Evolutionary conservation across 2,888 invertebrate species (phyloP).

Genomic region (Thyatira batis): DNA sequence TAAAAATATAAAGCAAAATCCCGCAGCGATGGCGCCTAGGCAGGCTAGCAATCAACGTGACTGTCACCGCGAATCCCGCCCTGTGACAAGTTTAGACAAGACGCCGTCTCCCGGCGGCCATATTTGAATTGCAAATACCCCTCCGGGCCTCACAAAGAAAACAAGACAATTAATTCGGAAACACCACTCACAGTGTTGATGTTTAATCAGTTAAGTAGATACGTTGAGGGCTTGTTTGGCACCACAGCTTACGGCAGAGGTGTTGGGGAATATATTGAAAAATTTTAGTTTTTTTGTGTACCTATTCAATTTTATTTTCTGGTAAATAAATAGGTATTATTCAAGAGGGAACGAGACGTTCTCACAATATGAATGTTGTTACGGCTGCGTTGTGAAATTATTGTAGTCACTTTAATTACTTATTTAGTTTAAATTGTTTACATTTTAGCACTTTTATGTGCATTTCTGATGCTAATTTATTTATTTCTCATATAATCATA

Average conservation of each 20-base stretch:
- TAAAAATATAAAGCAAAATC: background rate
- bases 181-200: slow-evolving; percentile 45
- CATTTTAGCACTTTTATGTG: no score
- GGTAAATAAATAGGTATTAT: no score
- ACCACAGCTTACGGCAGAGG: background rate
- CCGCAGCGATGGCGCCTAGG: background rate
- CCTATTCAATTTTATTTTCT: no score
- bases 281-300: background rate
- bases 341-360: no score
- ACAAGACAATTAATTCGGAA: slow-evolving; percentile 73
- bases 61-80: slow-evolving; percentile 22
- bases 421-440: no score
- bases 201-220: slow-evolving; percentile 68
- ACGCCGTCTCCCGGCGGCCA: slow-evolving; percentile 27
- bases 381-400: no score
- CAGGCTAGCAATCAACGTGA: slow-evolving; percentile 2
- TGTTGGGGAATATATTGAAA: background rate
- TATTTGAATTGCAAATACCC: slow-evolving; percentile 71
- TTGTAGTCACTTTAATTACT: no score
- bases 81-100: slow-evolving; percentile 42
- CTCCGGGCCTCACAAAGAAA: slow-evolving; percentile 55
- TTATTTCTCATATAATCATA: no score
- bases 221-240: slow-evolving; percentile 7
- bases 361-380: no score
- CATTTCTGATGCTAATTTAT: no score